Evolutionary conservation across 2,113 vertebrate genomes (phyloP), one percentile per base, ranked within the genome.

Genomic region (Odontesthes bonariensis): DNA sequence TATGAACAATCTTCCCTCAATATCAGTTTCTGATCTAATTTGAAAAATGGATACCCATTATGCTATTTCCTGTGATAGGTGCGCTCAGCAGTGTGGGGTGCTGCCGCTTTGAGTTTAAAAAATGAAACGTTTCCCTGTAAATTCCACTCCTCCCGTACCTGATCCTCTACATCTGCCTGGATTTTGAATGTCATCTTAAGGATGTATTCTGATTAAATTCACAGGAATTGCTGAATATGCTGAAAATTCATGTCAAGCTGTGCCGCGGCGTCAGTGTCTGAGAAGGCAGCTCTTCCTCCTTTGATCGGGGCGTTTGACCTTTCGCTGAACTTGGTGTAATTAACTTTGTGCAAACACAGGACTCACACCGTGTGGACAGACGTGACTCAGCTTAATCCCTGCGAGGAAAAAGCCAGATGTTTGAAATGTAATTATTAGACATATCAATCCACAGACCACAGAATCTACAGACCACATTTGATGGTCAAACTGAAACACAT

Each of bases 21-120:
- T 91, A 90, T 88, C 91, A 83, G 86, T 61, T n/a, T 78, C 73
- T 73, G 85, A 88, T 90, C 82, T 91, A 83, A 92, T 91, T 86
- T 93, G 91, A 93, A 86, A 90, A 92, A 92, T 88, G 86, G 73
- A 84, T 75, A 86, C 69, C 83, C 77, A 85, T 88, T 90, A 86
- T 83, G 71, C 83, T 82, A 81, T 87, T 85, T 90, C 60, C 80
- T 69, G 22, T 78, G 87, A 86, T 88, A 75, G 76, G 74, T 71
- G 74, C 5, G 40, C 66, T 54, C 57, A 71, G 75, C 81, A 75
- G 59, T 65, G 73, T 23, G 1, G 65, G 68, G 20, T 23, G 79
- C 75, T 78, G 82, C 77, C 89, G 87, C 86, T 88, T 91, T 82
- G 67, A 84, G 84, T 91, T 88, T 75, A 46, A 77, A 80, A n/a